Evolutionary conservation across 2,113 vertebrate genomes (phyloP).

Genomic region (Speoplatyrhinus poulsoni): DNA sequence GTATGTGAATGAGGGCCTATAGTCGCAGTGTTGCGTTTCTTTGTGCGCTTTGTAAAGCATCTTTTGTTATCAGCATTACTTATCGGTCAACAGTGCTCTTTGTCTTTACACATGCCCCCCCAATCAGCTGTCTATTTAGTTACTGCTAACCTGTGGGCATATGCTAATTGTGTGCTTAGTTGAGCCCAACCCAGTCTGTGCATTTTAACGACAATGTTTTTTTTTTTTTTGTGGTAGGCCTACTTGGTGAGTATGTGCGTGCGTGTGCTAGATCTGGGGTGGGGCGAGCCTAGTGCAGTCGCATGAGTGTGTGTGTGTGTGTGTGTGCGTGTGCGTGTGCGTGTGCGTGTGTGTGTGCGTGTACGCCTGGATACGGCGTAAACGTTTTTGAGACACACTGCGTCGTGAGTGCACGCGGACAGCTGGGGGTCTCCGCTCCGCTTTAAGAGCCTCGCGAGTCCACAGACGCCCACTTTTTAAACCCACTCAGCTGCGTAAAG

Average conservation of each 20-base stretch:
- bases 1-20: constrained; percentile 67
- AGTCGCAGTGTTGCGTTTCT: constrained; percentile 78
- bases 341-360: constrained; percentile 26
- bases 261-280: constrained; percentile 1
- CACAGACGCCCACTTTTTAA: constrained; percentile 67
- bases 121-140: constrained; percentile 92
- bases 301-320: neutral
- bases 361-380: constrained; percentile 50
- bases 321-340: constrained; percentile 32
- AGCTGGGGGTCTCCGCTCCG: constrained; percentile 74
- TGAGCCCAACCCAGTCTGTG: constrained; percentile 77
- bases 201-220: constrained; percentile 83
- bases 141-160: constrained; percentile 80
- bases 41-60: constrained; percentile 84
- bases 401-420: constrained; percentile 75
- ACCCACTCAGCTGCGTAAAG: constrained; percentile 60
- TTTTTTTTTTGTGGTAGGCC: constrained; percentile 74
- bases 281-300: neutral
- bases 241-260: constrained; percentile 21
- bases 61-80: constrained; percentile 95
- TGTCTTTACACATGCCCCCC: constrained; percentile 96
- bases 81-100: constrained; percentile 93
- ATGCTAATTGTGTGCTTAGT: constrained; percentile 83
- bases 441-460: constrained; percentile 78
- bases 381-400: constrained; percentile 81